A percentile compares a stretch with the other conserved stretches of the same genome.
Evolutionary conservation across 2,888 invertebrate species (phyloP).

Genomic region (Catocala nupta): DNA sequence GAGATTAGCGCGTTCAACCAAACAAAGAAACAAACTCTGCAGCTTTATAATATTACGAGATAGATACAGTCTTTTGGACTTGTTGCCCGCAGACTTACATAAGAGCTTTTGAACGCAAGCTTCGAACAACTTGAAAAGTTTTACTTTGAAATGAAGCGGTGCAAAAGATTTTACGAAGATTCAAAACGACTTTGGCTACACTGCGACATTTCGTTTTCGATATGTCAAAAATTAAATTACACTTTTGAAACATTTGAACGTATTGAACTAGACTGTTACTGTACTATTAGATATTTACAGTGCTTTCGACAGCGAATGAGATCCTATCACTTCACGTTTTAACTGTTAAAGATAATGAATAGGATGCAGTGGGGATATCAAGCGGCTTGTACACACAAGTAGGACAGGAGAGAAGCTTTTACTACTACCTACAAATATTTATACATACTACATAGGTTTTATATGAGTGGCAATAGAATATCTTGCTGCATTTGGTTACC

Average conservation of each 20-base stretch:
- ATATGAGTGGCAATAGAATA: too few species aligned
- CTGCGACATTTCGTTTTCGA: constrained; percentile 1
- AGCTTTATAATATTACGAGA: too few species aligned
- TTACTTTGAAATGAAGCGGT: not conserved
- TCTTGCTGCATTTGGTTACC: too few species aligned
- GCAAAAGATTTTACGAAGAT: constrained; percentile 4
- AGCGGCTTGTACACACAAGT: too few species aligned
- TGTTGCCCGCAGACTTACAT: not conserved
- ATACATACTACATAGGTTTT: too few species aligned
- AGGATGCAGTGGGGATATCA: too few species aligned
- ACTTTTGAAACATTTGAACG: not conserved
- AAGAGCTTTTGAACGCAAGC: constrained; percentile 1
- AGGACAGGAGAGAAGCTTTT: too few species aligned
- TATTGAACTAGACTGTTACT: not conserved
- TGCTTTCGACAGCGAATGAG: not conserved
- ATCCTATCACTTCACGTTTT: too few species aligned
- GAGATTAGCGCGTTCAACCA: too few species aligned
- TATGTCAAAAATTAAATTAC: not conserved
- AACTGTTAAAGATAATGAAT: too few species aligned
- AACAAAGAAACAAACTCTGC: too few species aligned
- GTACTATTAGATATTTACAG: not conserved
- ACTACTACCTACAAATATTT: too few species aligned
- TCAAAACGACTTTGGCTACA: not conserved
- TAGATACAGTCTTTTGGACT: not conserved
- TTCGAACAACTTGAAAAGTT: not conserved